A percentile compares a stretch with the other conserved stretches of the same genome.
Evolutionary conservation across 2,113 vertebrate species (phyloP).

Genomic region (Gasterosteus nipponicus): DNA sequence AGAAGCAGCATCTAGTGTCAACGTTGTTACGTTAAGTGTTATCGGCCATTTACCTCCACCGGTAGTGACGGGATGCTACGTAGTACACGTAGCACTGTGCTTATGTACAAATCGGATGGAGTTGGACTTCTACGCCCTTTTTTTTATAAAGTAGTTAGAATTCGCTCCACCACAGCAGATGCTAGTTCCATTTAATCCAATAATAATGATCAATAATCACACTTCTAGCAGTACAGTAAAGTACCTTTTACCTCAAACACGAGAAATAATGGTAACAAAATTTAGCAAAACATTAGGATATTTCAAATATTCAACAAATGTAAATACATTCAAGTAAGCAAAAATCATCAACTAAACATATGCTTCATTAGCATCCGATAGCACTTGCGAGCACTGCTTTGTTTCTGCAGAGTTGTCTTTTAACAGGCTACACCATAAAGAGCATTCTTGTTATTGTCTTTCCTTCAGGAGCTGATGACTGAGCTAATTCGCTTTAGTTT

Average conservation of each 20-base stretch:
- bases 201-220: neutral
- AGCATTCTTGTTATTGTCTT: conserved; percentile 96
- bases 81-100: neutral
- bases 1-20: neutral
- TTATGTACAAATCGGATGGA: neutral
- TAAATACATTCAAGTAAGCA: conserved; percentile 5
- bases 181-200: neutral
- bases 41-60: neutral
- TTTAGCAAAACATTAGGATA: neutral
- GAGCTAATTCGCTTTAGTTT: conserved; percentile 99
- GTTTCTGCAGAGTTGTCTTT: conserved; percentile 74
- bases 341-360: conserved; percentile 8
- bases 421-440: conserved; percentile 90
- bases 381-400: conserved; percentile 57
- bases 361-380: conserved; percentile 37
- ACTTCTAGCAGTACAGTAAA: neutral
- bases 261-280: neutral
- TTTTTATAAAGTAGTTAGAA: neutral
- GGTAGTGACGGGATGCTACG: neutral
- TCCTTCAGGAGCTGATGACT: conserved; percentile 95
- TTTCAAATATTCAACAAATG: conserved; percentile 26
- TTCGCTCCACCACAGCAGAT: neutral
- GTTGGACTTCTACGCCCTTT: neutral
- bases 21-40: neutral
- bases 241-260: neutral